Conservation (phyloP, 2,888 invertebrate genomes). For the Melolontha melolontha region DNA sequence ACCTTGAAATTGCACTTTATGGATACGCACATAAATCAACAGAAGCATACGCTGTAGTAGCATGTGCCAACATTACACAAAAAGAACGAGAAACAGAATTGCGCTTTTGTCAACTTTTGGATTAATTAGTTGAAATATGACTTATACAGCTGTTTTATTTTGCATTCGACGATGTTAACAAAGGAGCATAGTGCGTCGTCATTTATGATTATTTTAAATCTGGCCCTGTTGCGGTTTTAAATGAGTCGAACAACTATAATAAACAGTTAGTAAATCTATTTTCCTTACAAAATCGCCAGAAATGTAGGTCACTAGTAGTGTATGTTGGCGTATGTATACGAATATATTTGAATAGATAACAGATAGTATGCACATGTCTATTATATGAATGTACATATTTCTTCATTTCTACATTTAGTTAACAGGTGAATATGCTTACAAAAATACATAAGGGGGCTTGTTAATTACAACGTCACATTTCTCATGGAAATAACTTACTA, state of each 20-base stretch:
- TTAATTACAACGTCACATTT: too few species aligned
- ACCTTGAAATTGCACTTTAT: too few species aligned
- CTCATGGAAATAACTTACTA: too few species aligned
- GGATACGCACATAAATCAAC: too few species aligned
- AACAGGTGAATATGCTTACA: too few species aligned
- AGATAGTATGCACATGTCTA: too few species aligned
- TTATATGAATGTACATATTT: too few species aligned
- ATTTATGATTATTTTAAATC: constrained; percentile 27
- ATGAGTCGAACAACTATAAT: constrained; percentile 32
- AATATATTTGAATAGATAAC: constrained; percentile 6
- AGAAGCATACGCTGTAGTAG: too few species aligned
- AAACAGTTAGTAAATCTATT: constrained; percentile 29
- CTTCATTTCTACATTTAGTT: too few species aligned
- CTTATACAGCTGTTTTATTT: constrained; percentile 30
- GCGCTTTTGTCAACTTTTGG: constrained; percentile 16
- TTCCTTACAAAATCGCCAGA: constrained; percentile 16
- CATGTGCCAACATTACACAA: too few species aligned
- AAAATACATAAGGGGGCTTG: too few species aligned
- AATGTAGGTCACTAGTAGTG: constrained; percentile 17
- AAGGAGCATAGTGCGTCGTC: constrained; percentile 8
- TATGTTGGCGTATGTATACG: not conserved
- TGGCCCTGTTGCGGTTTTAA: constrained; percentile 27
- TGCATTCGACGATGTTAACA: constrained; percentile 25
- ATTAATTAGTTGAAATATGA: constrained; percentile 32
- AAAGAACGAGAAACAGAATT: not conserved